phyloP scores from a whole-genome alignment of 2,113 vertebrate species.

The Grus americana region DNA sequence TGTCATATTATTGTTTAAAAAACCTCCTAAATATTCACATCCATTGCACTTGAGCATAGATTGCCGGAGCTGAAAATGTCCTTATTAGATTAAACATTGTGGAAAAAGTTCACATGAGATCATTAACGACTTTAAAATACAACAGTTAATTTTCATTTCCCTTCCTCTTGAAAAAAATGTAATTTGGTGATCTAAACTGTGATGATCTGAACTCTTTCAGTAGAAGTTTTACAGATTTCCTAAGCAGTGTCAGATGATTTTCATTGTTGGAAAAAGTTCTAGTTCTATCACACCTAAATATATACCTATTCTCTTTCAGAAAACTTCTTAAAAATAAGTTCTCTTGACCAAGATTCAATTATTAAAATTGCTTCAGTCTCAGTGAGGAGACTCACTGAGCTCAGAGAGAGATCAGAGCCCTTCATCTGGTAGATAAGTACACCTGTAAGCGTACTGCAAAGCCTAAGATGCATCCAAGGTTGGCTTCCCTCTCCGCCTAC shows the following conservation, averaged over 20 bases:
- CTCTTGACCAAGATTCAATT: background rate
- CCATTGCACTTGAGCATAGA: background rate
- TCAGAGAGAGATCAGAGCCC: background rate
- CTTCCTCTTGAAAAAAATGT: background rate
- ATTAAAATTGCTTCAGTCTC: background rate
- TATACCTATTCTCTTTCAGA: background rate
- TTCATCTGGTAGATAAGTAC: background rate
- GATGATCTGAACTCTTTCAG: background rate
- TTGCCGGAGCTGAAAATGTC: background rate
- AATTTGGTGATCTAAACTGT: background rate
- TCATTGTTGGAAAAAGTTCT: background rate
- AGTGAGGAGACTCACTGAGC: background rate
- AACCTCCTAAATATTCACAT: background rate
- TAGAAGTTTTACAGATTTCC: background rate
- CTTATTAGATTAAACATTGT: background rate
- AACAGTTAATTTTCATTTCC: background rate
- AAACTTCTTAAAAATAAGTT: background rate
- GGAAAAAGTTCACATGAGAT: background rate
- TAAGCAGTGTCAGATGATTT: background rate
- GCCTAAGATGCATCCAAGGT: background rate
- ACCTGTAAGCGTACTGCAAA: background rate
- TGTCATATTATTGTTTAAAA: background rate
- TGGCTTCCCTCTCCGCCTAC: background rate
- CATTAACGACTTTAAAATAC: background rate
- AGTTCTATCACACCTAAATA: background rate